Conservation (phyloP, 2,113 vertebrate genomes). For the Leiothrix lutea region DNA sequence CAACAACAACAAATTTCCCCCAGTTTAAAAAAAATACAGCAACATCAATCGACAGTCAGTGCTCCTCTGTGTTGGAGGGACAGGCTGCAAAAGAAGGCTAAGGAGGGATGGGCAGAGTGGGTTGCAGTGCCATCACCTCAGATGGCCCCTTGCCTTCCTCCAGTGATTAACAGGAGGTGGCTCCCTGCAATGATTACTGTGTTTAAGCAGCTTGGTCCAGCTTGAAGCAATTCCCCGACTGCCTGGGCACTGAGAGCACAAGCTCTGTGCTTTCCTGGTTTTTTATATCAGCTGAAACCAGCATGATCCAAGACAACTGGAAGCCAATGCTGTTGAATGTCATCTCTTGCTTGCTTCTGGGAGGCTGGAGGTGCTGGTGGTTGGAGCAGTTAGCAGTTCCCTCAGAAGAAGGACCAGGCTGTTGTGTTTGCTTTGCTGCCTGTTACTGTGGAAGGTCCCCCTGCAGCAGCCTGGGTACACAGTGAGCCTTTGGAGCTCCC, state of each 20-base stretch:
- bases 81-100: background rate
- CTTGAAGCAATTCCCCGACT: conserved; percentile 19
- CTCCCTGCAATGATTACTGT: conserved; percentile 12
- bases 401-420: background rate
- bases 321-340: background rate
- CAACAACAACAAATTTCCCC: background rate
- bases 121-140: background rate
- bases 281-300: background rate
- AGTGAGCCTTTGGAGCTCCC: background rate
- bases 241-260: background rate
- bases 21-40: background rate
- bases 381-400: background rate
- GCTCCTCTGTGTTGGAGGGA: background rate
- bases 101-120: background rate
- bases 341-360: background rate
- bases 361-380: background rate
- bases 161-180: conserved; percentile 8
- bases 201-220: conserved; percentile 49
- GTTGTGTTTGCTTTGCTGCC: background rate
- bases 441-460: background rate
- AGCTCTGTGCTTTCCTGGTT: background rate
- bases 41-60: accelerated
- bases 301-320: background rate
- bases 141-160: background rate
- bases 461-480: background rate